Evolutionary conservation across 2,797 vertebrate species (phyloP), one percentile per base, ranked within the genome.

Genomic region (Poliocrania exsul): DNA sequence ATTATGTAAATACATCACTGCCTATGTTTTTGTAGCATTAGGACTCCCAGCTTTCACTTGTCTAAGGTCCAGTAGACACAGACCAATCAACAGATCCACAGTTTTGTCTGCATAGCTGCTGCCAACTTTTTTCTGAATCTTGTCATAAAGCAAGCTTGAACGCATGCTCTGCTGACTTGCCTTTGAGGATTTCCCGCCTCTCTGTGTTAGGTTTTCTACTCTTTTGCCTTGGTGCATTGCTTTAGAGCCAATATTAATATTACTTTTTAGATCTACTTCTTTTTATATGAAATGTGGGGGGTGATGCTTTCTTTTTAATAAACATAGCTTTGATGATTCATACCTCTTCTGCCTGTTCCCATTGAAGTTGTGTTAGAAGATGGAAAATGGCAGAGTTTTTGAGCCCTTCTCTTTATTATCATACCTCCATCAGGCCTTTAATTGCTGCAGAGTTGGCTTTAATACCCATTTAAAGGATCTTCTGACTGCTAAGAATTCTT

Each of bases 401-500:
- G n/a, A 91, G 42, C 16, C 8, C 17, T 71, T 56, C 18, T 58
- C 17, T 79, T 75, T 72, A 37, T 9, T 60, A 49, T 21, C 6
- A 18, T 77, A 29, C 15, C 33, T 90, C 49, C 19, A 71, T 15
- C 13, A 44, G 24, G 16, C 60, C 58, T 86, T 83, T 61, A 86
- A 2, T 49, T 83, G 46, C 53, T 86, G 74, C 44, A 46, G 47
- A 64, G 37, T 31, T 74, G 61, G 49, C 35, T 90, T 88, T 92
- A 20, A 38, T 29, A 46, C 11, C 72, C 72, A 83, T 93, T 92
- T 62, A 44, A 71, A 83, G 90, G 53, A 42, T 75, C 57, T 83
- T 57, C 46, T 81, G 61, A 75, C 50, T 64, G 57, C 65, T 86
- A 73, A 61, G 57, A 86, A 54, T 53, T 75, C 58, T 91, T 86